Evolutionary conservation across 1,140 invertebrate species (phyloP), one percentile per base, ranked within the genome.

Genomic region (Pseudomyrmex gracilis): DNA sequence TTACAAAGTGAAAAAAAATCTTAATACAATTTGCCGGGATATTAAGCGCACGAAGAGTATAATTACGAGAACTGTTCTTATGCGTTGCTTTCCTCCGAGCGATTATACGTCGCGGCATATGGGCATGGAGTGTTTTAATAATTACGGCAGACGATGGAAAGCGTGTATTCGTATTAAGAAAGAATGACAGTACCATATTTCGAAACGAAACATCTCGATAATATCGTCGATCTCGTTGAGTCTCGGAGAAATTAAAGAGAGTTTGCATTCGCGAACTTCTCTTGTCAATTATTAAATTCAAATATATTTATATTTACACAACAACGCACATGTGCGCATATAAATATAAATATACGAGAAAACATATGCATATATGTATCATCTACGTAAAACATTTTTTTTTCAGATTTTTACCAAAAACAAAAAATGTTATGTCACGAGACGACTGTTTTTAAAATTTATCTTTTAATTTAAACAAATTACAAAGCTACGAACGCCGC

Each of bases 11-110:
- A 64, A 73, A 84, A 34, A 34, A 87, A 87, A 84, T 87, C 82
- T 84, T 87, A 87, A 87, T 87, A 88, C 87, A 88, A 88, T 88
- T 88, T 88, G 83, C 87, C 58, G 74, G 85, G 76, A 77, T 77
- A 86, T 89, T 89, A 88, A 88, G 68, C 74, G 73, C 70, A 53
- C 61, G 55, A 77, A 74, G 74, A 89, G 87, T 87, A 64, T 87
- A 88, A 88, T 88, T 88, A 88, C 83, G 82, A 83, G 85, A 85
- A 84, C 70, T 64, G 82, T 63, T 73, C 80, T 84, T 87, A 67
- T 47, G 51, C 85, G 86, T 87, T 86, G 83, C 74, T 82, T 85
- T 55, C 71, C 71, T 22, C 58, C 57, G 55, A 71, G 60, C 63
- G 85, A 88, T 87, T 85, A 87, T 84, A 80, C 82, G 73, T 88